phyloP scores from a whole-genome alignment of 2,888 invertebrate species.

The Napeogenes sylphis region DNA sequence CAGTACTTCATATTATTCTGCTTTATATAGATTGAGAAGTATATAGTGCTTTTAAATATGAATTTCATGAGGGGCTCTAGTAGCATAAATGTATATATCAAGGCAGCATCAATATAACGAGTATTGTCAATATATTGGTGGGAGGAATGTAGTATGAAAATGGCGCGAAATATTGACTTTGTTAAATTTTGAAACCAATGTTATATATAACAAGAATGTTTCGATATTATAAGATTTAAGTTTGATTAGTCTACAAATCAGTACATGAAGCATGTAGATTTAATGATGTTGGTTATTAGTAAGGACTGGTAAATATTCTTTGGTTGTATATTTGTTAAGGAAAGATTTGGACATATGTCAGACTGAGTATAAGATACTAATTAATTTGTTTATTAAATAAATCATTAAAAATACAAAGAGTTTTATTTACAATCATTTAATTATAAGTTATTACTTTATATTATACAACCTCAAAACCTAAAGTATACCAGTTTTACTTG shows the following conservation, averaged over 20 bases:
- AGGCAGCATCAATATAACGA: not conserved
- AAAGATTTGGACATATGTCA: slow-evolving; percentile 58
- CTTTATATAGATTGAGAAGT: slow-evolving; percentile 56
- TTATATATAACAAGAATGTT: slow-evolving; percentile 1
- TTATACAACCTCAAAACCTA: not conserved
- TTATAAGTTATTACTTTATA: not conserved
- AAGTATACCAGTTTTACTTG: too few relatives aligned
- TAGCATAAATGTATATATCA: not conserved
- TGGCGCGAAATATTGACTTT: too few relatives aligned
- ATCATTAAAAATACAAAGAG: slow-evolving; percentile 38
- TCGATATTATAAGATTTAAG: slow-evolving; percentile 12
- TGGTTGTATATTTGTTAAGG: slow-evolving; percentile 58
- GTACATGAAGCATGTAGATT: slow-evolving; percentile 20
- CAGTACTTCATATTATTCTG: slow-evolving; percentile 5
- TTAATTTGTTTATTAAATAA: slow-evolving; percentile 67
- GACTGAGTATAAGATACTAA: slow-evolving; percentile 73
- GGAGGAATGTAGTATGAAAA: too few relatives aligned
- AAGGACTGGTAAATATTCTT: slow-evolving; percentile 50
- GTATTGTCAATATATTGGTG: not conserved
- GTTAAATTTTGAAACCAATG: not conserved
- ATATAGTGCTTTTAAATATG: slow-evolving; percentile 69
- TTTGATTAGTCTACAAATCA: slow-evolving; percentile 19
- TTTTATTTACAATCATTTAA: slow-evolving; percentile 28
- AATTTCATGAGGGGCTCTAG: slow-evolving; percentile 24
- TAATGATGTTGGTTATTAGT: slow-evolving; percentile 32